Base-by-base conservation (phyloP, 2,797 vertebrate genomes). In the Discoglossus pictus region DNA sequence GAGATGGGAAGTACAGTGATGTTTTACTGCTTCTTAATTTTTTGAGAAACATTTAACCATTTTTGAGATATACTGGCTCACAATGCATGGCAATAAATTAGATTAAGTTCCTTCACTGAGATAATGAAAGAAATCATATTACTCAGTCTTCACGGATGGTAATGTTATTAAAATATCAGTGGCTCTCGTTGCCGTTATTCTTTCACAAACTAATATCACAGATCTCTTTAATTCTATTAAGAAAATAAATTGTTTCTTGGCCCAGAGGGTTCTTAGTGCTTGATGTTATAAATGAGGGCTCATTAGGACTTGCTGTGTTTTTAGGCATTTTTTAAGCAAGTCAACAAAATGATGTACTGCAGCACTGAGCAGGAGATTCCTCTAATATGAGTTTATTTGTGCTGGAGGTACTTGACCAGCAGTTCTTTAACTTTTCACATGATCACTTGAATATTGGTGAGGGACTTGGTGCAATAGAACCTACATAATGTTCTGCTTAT, bases 71-170 rank as follows among this genome's bases (percentile, higher is more conserved):
- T 4, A 31, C 5, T 13, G 72, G 76, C 72, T 67, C 23, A 59
- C 65, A 54, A 65, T 52, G 27, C 31, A 64, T 50, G 18, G 34
- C 77, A 66, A 34, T 27, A 27, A 75, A 76, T 77, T 23, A 73
- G 67, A 78, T 76, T 73, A 27, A 67, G 78, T 71, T 77, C 23
- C 83, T 81, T 81, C 65, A 73, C 47, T 65, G 62, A 70, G 52
- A 54, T 68, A 61, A 72, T 79, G 39, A 47, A 58, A 70, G 39
- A 79, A 59, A 65, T 73, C 46, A 62, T 54, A 69, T 72, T 80
- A 76, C 75, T 75, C 74, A 74, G 74, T 64, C 74, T 70, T 16
- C 35, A 40, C 11, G 11, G 20, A 31, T 2, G 12, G 6, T 27
- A 63, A 42, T 8, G 15, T 23, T 52, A 52, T 63, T 52, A 63